Conservation (phyloP, 2,797 vertebrate genomes). For the Falco berigora region DNA sequence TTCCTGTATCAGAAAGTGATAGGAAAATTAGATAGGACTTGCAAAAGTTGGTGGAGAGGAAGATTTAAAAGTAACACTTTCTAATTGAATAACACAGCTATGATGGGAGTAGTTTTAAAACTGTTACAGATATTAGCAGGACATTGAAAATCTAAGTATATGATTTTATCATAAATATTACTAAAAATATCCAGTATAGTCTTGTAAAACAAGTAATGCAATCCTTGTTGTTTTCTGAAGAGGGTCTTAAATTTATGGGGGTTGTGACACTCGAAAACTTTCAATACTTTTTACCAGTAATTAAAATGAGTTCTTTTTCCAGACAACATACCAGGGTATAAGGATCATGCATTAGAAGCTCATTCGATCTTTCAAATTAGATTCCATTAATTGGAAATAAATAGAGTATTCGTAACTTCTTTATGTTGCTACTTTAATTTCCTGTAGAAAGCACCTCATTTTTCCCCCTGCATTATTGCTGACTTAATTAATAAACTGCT, state of each 20-base stretch:
- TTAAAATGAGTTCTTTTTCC: not conserved
- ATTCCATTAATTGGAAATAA: slow-evolving; percentile 41
- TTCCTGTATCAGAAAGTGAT: not conserved
- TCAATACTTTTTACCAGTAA: not conserved
- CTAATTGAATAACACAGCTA: not conserved
- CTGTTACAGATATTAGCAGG: not conserved
- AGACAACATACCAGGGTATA: not conserved
- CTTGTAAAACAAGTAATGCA: not conserved
- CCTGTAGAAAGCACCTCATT: not conserved
- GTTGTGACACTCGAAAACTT: not conserved
- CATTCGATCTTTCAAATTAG: not conserved
- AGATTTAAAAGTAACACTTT: not conserved
- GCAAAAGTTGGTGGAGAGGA: not conserved
- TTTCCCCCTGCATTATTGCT: not conserved
- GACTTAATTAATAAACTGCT: not conserved
- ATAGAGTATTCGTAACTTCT: not conserved
- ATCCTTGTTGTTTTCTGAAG: not conserved
- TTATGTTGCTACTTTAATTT: slow-evolving; percentile 30
- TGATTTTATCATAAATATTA: not conserved
- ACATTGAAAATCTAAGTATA: not conserved
- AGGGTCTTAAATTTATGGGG: not conserved
- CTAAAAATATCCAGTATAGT: not conserved
- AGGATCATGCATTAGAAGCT: not conserved
- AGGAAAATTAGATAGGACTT: not conserved
- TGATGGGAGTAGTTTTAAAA: not conserved